Evolutionary conservation across 2,888 invertebrate species (phyloP), one percentile per base, ranked within the genome.

Genomic region (Eupsilia transversa): DNA sequence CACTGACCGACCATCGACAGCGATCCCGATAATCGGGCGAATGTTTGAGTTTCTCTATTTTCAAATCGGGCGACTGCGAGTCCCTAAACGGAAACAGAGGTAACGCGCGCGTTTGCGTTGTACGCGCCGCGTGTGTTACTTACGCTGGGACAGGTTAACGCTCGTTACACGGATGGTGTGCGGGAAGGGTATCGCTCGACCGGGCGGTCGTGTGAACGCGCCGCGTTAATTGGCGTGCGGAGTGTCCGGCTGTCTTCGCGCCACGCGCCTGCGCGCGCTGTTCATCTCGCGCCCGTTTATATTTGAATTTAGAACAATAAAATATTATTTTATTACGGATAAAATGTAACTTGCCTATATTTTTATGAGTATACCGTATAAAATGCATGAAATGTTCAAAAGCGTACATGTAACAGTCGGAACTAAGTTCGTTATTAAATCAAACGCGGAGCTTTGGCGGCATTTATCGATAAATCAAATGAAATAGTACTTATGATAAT

Each of bases 21-120:
- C 94, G 93, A 94, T 94, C 94, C 94, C 94, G 94, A 95, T 95
- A 91, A 96, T 95, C 95, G 93, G 93, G 91, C 93, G 93, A 94
- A 94, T 94, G 94, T 94, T 94, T 94, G 92, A 94, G 94, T 95
- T 95, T 95, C 95, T 96, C 96, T 96, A 96, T 96, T 96, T 96
- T 95, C 95, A 95, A 95, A 95, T 95, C 93, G 92, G 90, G 89
- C 86, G 88, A 85, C 83, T 86, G 90, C 88, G 88, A 93, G 93
- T 93, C 93, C 79, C 86, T 90, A 83, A 79, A 87, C 75, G 67
- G 76, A 82, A 83, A 84, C 68, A 79, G 85, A 79, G 78, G 84
- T 79, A 92, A 93, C 93, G 91, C 85, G 91, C 84, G 87, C 91
- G 92, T 93, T 92, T 89, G 82, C 92, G 94, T 93, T 92, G 72